phyloP scores from a whole-genome alignment of 2,113 vertebrate genomes.

The Clupea harengus region DNA sequence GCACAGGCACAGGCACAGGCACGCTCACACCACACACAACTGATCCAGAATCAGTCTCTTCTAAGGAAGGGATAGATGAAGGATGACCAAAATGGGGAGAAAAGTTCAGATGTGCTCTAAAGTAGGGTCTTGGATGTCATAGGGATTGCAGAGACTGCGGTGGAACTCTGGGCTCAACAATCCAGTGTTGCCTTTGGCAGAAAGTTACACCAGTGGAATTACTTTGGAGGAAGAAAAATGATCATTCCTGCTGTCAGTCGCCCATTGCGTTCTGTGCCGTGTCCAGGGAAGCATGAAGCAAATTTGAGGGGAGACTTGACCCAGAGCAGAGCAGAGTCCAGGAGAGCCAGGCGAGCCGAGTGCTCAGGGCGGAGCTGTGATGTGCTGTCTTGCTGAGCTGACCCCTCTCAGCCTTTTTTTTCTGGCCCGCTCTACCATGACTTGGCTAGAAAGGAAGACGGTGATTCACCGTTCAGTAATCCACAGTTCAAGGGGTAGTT shows the following conservation, averaged over 20 bases:
- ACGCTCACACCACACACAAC: background rate
- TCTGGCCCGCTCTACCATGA: background rate
- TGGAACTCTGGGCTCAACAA: background rate
- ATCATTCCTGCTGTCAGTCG: constrained; percentile 4
- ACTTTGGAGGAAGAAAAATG: background rate
- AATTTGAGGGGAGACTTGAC: background rate
- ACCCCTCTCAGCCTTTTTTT: constrained; percentile 9
- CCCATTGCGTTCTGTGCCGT: background rate
- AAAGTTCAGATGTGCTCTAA: background rate
- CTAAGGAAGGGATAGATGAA: no score
- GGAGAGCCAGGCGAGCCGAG: constrained; percentile 3
- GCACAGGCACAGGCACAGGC: background rate
- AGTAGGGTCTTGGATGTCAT: background rate
- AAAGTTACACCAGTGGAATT: background rate
- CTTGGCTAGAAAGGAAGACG: constrained; percentile 8
- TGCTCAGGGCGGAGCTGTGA: background rate
- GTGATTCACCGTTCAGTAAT: constrained; percentile 7
- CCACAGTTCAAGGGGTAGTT: background rate
- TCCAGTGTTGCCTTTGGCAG: background rate
- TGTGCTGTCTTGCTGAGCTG: constrained; percentile 20
- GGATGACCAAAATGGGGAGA: background rate
- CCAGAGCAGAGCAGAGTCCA: background rate
- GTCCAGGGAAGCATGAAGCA: constrained; percentile 5
- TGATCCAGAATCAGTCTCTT: background rate
- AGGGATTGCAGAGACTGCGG: background rate